phyloP scores from a whole-genome alignment of 2,888 invertebrate genomes.

The Aleiodes leptofemur region DNA sequence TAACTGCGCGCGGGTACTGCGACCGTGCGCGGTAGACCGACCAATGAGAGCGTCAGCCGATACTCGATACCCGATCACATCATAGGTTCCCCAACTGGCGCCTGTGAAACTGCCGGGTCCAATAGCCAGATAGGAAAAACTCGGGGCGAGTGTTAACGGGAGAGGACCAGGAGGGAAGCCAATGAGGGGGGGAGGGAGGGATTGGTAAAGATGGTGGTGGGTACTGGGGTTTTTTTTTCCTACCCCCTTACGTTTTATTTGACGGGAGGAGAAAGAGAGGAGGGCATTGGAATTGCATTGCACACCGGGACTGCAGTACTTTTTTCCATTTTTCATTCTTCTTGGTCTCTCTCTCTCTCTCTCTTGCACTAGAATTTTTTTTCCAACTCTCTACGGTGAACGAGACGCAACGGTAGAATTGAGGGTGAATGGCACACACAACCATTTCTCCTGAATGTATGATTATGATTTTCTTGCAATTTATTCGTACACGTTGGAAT shows the following conservation, averaged over 20 bases:
- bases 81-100: conserved; percentile 70
- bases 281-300: background rate
- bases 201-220: conserved; percentile 37
- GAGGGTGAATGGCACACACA: too few species aligned
- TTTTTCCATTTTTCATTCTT: background rate
- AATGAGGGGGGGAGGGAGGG: background rate
- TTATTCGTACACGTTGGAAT: too few species aligned
- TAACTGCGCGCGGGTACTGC: conserved; percentile 69
- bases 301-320: conserved; percentile 31
- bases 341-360: background rate
- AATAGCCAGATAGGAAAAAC: conserved; percentile 74
- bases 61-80: conserved; percentile 75
- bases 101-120: conserved; percentile 69
- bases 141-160: conserved; percentile 52
- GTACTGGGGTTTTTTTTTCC: background rate
- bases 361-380: background rate
- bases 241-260: conserved; percentile 18
- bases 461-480: too few species aligned
- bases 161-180: conserved; percentile 44
- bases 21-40: conserved; percentile 71
- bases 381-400: background rate
- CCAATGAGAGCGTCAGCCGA: conserved; percentile 74
- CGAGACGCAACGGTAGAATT: background rate
- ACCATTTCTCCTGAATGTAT: too few species aligned
- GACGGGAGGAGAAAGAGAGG: conserved; percentile 35